phyloP scores from a whole-genome alignment of 2,888 invertebrate species.

The Tortrix viridana region DNA sequence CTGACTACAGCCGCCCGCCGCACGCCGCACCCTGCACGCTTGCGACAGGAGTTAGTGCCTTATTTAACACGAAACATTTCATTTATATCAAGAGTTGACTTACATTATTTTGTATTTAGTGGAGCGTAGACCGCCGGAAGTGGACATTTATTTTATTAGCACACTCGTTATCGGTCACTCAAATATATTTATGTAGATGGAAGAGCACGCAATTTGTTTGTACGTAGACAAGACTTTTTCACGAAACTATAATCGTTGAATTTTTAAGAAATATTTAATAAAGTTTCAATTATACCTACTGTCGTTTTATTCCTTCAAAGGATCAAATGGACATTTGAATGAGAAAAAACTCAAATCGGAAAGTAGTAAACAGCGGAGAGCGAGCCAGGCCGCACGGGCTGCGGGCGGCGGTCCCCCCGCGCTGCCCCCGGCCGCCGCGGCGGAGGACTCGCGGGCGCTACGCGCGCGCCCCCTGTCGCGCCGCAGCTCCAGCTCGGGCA shows the following conservation, averaged over 20 bases:
- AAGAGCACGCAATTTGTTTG: slow-evolving; percentile 41
- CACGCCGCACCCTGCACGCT: slow-evolving; percentile 43
- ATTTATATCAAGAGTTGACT: slow-evolving; percentile 18
- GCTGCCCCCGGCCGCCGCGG: slow-evolving; percentile 33
- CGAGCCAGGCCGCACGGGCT: slow-evolving; percentile 33
- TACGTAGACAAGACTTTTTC: slow-evolving; percentile 40
- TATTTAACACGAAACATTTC: slow-evolving; percentile 18
- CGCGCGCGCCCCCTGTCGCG: slow-evolving; percentile 41
- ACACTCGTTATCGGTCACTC: slow-evolving; percentile 21
- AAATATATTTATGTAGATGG: slow-evolving; percentile 24
- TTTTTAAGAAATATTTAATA: slow-evolving; percentile 42
- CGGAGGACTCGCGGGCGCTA: slow-evolving; percentile 26
- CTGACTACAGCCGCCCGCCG: slow-evolving; percentile 35
- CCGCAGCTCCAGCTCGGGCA: slow-evolving; percentile 44
- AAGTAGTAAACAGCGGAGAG: slow-evolving; percentile 39
- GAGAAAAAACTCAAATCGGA: slow-evolving; percentile 40
- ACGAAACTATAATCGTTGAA: slow-evolving; percentile 40
- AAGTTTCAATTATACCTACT: slow-evolving; percentile 47
- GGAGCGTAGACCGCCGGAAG: slow-evolving; percentile 22
- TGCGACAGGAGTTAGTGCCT: slow-evolving; percentile 54
- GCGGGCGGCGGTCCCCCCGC: slow-evolving; percentile 33
- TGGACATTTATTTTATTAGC: slow-evolving; percentile 18
- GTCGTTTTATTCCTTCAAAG: slow-evolving; percentile 60
- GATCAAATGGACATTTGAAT: slow-evolving; percentile 42
- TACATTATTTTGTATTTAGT: slow-evolving; percentile 19